Conservation (phyloP, 2,888 invertebrate species). For the Pheosia gnoma region DNA sequence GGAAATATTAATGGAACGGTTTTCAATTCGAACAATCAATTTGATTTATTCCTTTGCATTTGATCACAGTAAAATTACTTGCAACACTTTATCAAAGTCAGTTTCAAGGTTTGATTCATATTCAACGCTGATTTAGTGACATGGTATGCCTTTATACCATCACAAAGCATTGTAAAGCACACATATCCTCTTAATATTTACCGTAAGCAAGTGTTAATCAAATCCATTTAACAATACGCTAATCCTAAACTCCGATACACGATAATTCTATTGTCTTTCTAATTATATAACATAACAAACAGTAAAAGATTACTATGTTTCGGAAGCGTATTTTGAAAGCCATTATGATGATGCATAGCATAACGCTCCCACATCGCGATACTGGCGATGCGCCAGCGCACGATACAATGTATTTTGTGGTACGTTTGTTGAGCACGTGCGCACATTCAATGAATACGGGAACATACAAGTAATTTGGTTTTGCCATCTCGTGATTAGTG, state of each 20-base stretch:
- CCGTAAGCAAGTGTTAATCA: background rate
- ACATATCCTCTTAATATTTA: too few relatives aligned
- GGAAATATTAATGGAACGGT: background rate
- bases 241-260: background rate
- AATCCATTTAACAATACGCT: background rate
- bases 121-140: too few relatives aligned
- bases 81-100: too few relatives aligned
- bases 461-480: background rate
- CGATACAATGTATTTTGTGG: constrained; percentile 24
- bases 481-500: too few relatives aligned
- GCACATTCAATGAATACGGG: background rate
- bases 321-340: constrained; percentile 33
- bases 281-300: constrained; percentile 2
- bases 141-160: too few relatives aligned
- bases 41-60: background rate
- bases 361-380: constrained; percentile 39
- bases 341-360: constrained; percentile 45
- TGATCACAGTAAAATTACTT: background rate
- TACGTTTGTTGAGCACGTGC: constrained; percentile 18
- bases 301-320: constrained; percentile 11
- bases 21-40: background rate
- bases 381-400: constrained; percentile 39
- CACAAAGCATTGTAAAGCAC: too few relatives aligned
- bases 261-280: background rate
- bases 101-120: too few relatives aligned